Conservation (phyloP, 2,113 vertebrate genomes). For the Larimichthys crocea region DNA sequence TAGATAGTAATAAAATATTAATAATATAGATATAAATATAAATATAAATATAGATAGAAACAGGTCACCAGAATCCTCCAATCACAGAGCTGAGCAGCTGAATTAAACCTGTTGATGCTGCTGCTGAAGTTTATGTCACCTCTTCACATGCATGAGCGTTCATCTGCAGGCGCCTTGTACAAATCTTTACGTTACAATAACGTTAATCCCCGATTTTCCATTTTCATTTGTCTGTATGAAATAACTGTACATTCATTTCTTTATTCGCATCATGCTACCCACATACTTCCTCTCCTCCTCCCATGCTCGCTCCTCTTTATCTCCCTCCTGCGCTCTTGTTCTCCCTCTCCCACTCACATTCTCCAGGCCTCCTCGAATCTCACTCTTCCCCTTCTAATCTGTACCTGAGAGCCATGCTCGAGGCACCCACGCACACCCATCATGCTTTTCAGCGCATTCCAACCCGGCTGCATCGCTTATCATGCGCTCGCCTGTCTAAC, state of each 20-base stretch:
- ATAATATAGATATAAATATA: too few species aligned
- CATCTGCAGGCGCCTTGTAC: not conserved
- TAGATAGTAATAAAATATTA: too few species aligned
- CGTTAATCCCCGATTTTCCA: not conserved
- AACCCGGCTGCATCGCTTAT: slow-evolving; percentile 65
- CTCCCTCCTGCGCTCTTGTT: slow-evolving; percentile 61
- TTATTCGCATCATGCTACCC: slow-evolving; percentile 49
- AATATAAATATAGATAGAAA: too few species aligned
- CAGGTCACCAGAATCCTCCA: not conserved
- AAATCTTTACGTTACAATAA: not conserved
- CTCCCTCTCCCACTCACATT: slow-evolving; percentile 66
- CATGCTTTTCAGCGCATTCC: slow-evolving; percentile 71
- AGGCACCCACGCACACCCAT: slow-evolving; percentile 71
- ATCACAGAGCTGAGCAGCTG: not conserved
- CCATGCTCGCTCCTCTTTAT: slow-evolving; percentile 60
- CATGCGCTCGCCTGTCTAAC: slow-evolving; percentile 16
- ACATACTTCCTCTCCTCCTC: slow-evolving; percentile 47
- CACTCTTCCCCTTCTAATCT: slow-evolving; percentile 62
- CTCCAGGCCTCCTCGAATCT: slow-evolving; percentile 51
- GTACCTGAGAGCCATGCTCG: slow-evolving; percentile 68
- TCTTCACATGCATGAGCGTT: not conserved
- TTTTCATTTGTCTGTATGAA: not conserved
- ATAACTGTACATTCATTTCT: not conserved
- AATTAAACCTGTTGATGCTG: not conserved
- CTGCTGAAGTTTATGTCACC: not conserved